phyloP scores from a whole-genome alignment of 2,797 vertebrate species.

The Pitangus sulphuratus region DNA sequence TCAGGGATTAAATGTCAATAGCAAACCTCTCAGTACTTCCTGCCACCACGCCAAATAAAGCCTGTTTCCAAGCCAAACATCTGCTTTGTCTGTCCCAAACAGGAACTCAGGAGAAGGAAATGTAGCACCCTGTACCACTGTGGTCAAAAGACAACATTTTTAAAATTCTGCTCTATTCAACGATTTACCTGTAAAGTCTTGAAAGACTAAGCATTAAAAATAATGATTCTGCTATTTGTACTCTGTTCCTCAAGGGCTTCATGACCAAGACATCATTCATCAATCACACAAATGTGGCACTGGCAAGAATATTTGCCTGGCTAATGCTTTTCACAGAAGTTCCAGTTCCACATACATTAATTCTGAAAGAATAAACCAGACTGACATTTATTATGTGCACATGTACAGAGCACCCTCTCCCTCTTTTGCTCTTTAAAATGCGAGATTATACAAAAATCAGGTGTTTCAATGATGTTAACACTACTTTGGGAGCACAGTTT shows the following conservation, averaged over 20 bases:
- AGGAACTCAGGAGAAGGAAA: conserved; percentile 67
- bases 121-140: conserved; percentile 26
- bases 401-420: neutral
- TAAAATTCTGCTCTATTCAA: neutral
- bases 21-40: conserved; percentile 66
- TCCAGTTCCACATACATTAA: conserved; percentile 12
- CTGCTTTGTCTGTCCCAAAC: conserved; percentile 70
- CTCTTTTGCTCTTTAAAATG: neutral
- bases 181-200: conserved; percentile 17
- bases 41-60: conserved; percentile 59
- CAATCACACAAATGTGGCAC: conserved; percentile 25
- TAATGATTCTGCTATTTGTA: neutral
- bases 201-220: neutral
- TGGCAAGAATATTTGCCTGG: conserved; percentile 34
- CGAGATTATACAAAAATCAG: neutral
- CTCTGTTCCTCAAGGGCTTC: conserved; percentile 8
- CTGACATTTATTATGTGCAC: conserved; percentile 56
- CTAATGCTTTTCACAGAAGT: conserved; percentile 64
- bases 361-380: conserved; percentile 48
- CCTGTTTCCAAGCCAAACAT: conserved; percentile 68
- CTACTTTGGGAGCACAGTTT: neutral
- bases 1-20: conserved; percentile 71
- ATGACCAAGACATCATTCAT: conserved; percentile 42
- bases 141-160: conserved; percentile 43
- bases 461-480: neutral